A percentile compares a stretch with the other conserved stretches of the same genome.
Evolutionary conservation across 53 echinoderm and acorn worm genomes (phyloP).

Genomic region (Hippasteria phrygiana): DNA sequence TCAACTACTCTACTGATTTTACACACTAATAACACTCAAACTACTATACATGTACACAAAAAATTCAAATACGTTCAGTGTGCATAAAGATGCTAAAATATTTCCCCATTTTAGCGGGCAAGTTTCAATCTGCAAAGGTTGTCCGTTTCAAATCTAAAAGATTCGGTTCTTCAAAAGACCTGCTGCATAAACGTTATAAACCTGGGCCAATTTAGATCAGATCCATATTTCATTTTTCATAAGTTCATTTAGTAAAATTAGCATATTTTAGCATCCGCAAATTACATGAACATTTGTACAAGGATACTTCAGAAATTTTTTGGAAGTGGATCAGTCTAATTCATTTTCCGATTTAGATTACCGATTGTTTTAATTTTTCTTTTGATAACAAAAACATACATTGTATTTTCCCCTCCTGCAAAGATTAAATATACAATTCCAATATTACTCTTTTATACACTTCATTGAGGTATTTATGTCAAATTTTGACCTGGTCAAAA

Average conservation of each 20-base stretch:
- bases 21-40: conserved; percentile 3
- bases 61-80: neutral
- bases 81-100: conserved; percentile 1
- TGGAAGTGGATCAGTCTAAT: neutral
- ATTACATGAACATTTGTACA: too few relatives aligned
- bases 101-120: neutral
- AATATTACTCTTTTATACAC: neutral
- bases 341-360: neutral
- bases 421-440: neutral
- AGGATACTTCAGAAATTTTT: neutral
- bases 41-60: neutral
- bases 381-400: neutral
- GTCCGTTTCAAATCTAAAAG: neutral
- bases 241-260: too few relatives aligned
- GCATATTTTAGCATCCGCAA: too few relatives aligned
- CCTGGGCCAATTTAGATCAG: too few relatives aligned
- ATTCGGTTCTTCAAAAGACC: too few relatives aligned
- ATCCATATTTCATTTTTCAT: too few relatives aligned
- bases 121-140: neutral
- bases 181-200: too few relatives aligned
- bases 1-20: neutral
- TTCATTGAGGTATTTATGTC: conserved; percentile 6
- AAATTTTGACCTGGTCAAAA: neutral
- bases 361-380: neutral
- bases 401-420: neutral